Evolutionary conservation across 2,797 vertebrate species (phyloP).

Genomic region (Myotis planiceps): DNA sequence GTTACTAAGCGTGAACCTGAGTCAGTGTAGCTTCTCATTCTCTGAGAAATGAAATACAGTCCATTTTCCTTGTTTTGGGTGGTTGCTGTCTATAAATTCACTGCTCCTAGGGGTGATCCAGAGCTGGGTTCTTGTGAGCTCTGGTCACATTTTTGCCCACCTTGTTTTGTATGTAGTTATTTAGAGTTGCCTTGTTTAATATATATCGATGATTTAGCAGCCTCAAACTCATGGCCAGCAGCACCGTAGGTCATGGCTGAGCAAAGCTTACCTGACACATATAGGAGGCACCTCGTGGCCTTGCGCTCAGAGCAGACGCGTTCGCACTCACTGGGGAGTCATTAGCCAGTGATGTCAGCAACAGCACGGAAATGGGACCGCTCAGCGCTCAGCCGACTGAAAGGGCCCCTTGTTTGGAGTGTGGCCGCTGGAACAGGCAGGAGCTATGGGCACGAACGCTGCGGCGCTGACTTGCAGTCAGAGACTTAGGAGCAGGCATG

Average conservation of each 20-base stretch:
- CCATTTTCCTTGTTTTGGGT: not conserved
- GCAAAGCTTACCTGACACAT: not conserved
- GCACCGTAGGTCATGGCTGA: not conserved
- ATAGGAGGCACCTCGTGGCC: not conserved
- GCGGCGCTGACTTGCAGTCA: not conserved
- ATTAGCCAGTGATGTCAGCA: not conserved
- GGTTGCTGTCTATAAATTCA: not conserved
- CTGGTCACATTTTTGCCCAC: not conserved
- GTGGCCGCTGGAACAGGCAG: not conserved
- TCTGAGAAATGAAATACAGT: not conserved
- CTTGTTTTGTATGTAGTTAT: not conserved
- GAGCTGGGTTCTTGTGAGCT: not conserved
- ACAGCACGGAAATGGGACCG: not conserved
- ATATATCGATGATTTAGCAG: not conserved
- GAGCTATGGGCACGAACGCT: not conserved
- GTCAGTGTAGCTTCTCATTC: not conserved
- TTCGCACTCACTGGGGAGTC: not conserved
- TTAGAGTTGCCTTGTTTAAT: not conserved
- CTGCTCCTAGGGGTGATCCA: not conserved
- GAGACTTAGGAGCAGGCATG: not conserved
- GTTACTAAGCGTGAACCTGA: not conserved
- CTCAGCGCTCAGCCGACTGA: not conserved
- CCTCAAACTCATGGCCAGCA: not conserved
- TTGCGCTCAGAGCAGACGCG: not conserved
- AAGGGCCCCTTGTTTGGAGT: not conserved